These are phyloP conservation scores for Brachymystax lenok DNA, from an alignment of 2,797 vertebrate genomes.

Conservation along the genomic window DNA sequence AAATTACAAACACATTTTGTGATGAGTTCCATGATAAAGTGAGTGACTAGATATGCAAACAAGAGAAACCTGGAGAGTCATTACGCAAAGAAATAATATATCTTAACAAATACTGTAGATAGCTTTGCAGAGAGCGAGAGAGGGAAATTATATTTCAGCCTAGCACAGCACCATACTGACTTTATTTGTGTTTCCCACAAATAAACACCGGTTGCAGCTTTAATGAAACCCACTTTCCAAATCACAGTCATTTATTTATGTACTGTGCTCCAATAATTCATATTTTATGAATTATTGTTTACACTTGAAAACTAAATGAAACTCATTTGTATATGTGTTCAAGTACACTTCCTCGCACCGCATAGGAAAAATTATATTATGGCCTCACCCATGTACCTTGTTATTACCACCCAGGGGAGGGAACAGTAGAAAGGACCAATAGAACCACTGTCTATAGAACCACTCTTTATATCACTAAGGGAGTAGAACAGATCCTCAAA, in stretches of 20 bases:
- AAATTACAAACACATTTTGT: too few relatives aligned
- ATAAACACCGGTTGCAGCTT: background rate
- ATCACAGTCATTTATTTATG: background rate
- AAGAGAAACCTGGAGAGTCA: background rate
- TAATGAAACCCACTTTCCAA: background rate
- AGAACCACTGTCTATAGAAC: background rate
- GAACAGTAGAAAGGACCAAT: background rate
- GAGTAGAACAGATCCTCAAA: background rate
- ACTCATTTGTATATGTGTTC: background rate
- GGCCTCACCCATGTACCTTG: background rate
- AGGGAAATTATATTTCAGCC: background rate
- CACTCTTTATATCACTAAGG: background rate
- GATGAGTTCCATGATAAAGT: too few relatives aligned
- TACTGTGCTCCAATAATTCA: background rate
- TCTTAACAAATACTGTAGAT: background rate
- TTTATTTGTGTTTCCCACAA: background rate
- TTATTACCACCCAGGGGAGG: background rate
- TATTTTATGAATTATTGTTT: background rate
- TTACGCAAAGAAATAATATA: background rate
- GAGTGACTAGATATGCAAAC: too few relatives aligned
- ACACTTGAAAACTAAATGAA: background rate
- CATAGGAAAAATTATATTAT: background rate
- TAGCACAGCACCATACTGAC: background rate
- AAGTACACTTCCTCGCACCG: background rate
- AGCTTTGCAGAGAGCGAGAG: background rate